These are phyloP conservation scores for Aphidius ervi DNA, from an alignment of 1,140 invertebrate genomes.

Conservation along the genomic window DNA sequence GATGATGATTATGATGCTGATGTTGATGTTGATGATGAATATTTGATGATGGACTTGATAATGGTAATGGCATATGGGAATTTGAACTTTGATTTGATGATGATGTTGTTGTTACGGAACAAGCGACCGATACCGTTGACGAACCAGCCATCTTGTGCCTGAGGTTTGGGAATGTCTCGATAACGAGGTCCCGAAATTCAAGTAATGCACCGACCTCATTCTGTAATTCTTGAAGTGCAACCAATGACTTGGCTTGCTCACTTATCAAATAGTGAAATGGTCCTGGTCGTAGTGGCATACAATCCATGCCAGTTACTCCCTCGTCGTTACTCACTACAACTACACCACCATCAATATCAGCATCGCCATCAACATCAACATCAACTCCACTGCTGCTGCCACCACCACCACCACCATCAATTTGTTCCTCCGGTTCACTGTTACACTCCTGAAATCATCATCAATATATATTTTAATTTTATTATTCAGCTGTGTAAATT, in stretches of 20 bases:
- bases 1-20: constrained; percentile 35
- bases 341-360: constrained; percentile 14
- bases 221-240: constrained; percentile 78
- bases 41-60: constrained; percentile 41
- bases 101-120: constrained; percentile 46
- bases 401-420: too few relatives aligned
- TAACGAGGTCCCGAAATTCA: constrained; percentile 85
- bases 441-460: constrained; percentile 40
- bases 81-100: constrained; percentile 33
- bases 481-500: neutral
- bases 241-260: constrained; percentile 76
- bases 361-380: too few relatives aligned
- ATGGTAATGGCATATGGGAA: constrained; percentile 40
- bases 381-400: constrained; percentile 25
- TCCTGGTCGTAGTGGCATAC: constrained; percentile 63
- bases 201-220: constrained; percentile 84
- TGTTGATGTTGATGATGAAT: constrained; percentile 29
- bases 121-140: constrained; percentile 42
- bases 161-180: constrained; percentile 85
- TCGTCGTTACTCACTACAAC: constrained; percentile 44
- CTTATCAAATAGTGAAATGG: constrained; percentile 75
- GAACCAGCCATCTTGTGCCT: constrained; percentile 68
- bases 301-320: constrained; percentile 63
- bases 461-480: neutral
- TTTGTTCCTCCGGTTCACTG: constrained; percentile 30